A percentile compares a stretch with the other conserved stretches of the same genome.
phyloP scores from a whole-genome alignment of 1,140 invertebrate species.

The Eurosta solidaginis region DNA sequence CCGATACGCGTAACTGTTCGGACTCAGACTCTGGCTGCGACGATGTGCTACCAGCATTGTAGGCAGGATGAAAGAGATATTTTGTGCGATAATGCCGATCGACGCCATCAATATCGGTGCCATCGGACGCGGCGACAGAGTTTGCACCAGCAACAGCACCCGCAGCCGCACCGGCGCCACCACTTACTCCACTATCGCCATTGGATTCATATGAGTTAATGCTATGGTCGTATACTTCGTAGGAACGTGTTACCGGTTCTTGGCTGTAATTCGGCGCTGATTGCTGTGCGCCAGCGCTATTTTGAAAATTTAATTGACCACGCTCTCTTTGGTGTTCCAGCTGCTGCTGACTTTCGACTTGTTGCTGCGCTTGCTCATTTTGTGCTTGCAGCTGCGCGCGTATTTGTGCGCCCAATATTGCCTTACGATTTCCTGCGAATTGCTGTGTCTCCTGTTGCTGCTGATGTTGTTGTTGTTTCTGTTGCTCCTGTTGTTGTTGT shows the following conservation, averaged over 20 bases:
- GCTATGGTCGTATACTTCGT: slow-evolving; percentile 47
- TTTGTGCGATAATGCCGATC: slow-evolving; percentile 55
- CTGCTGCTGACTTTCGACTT: slow-evolving; percentile 33
- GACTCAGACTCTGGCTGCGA: slow-evolving; percentile 42
- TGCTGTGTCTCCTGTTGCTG: neutral
- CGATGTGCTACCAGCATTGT: neutral
- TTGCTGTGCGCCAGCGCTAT: neutral
- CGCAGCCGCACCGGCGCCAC: neutral
- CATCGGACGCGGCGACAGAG: no score
- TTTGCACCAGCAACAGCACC: neutral
- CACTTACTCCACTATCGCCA: neutral
- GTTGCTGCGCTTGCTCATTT: slow-evolving; percentile 32
- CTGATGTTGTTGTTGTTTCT: neutral
- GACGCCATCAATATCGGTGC: slow-evolving; percentile 27
- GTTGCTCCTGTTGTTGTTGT: neutral
- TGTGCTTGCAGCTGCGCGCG: slow-evolving; percentile 33
- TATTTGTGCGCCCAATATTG: slow-evolving; percentile 9
- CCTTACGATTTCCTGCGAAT: neutral
- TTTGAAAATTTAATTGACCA: neutral
- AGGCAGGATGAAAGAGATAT: slow-evolving; percentile 41
- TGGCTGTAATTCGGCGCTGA: slow-evolving; percentile 51
- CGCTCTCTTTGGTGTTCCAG: neutral
- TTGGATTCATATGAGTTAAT: slow-evolving; percentile 2
- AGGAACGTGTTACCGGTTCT: slow-evolving; percentile 49
- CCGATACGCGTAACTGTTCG: slow-evolving; percentile 50